Evolutionary conservation across 2,888 invertebrate species (phyloP).

Genomic region (Erebia palarica): DNA sequence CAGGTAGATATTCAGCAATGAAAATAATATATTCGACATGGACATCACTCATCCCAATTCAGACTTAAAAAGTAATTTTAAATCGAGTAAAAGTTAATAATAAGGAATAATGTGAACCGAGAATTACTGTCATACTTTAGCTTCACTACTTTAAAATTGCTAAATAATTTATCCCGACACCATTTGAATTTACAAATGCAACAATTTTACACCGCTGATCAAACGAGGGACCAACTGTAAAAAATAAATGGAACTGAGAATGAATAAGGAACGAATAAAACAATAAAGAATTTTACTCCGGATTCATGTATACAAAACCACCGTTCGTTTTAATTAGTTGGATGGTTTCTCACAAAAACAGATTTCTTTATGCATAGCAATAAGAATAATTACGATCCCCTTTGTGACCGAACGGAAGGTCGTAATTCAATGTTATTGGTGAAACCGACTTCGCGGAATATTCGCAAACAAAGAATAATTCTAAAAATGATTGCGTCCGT

Average conservation of each 20-base stretch:
- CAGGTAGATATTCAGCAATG: too few species aligned
- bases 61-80: too few species aligned
- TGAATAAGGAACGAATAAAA: slow-evolving; percentile 11
- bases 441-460: slow-evolving; percentile 26
- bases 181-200: slow-evolving; percentile 9
- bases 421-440: slow-evolving; percentile 36
- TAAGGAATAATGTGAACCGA: too few species aligned
- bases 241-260: slow-evolving; percentile 6
- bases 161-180: slow-evolving; percentile 7
- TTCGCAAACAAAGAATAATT: slow-evolving; percentile 33
- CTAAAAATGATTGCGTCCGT: slow-evolving; percentile 32
- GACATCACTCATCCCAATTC: too few species aligned
- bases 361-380: slow-evolving; percentile 37
- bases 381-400: slow-evolving; percentile 36
- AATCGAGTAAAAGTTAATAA: too few species aligned
- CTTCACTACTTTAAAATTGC: neutral
- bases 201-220: slow-evolving; percentile 15
- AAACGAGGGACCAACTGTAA: slow-evolving; percentile 4
- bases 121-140: neutral
- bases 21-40: too few species aligned
- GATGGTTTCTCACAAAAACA: slow-evolving; percentile 37
- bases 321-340: slow-evolving; percentile 35
- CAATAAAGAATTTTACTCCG: slow-evolving; percentile 31
- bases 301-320: slow-evolving; percentile 30
- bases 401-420: slow-evolving; percentile 31